These are phyloP conservation scores for Crotalus viridis DNA, from an alignment of 2,113 vertebrate species.

Conservation along the genomic window DNA sequence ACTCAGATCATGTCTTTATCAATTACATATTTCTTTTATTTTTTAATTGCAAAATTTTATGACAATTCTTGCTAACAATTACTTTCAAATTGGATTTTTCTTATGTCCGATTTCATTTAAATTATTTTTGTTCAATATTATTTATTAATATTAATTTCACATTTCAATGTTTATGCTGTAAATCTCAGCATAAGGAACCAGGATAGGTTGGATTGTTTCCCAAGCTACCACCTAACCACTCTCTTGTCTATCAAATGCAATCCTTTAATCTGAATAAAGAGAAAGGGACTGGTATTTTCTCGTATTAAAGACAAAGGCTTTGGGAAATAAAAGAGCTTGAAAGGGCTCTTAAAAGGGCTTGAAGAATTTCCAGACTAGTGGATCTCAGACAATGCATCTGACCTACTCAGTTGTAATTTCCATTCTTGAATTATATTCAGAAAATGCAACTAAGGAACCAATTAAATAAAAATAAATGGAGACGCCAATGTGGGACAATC, in stretches of 20 bases:
- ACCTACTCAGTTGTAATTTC: not conserved
- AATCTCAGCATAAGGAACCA: not conserved
- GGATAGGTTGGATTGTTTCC: not conserved
- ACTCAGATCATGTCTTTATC: not conserved
- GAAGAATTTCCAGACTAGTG: not conserved
- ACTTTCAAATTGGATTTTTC: not conserved
- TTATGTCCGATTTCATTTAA: not conserved
- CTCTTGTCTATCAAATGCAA: not conserved
- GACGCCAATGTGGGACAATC: not conserved
- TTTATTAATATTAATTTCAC: not conserved
- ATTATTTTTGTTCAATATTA: not conserved
- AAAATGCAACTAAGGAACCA: not conserved
- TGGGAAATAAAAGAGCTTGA: not conserved
- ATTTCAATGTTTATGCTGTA: not conserved
- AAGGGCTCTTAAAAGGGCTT: not conserved
- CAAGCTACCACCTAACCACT: not conserved
- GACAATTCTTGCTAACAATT: not conserved
- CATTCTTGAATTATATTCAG: not conserved
- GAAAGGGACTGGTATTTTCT: not conserved
- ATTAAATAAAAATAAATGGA: not conserved
- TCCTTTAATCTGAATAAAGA: not conserved
- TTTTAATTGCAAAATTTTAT: not conserved
- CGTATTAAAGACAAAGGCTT: not conserved
- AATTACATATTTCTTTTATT: not conserved
- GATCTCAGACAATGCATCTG: not conserved